Conservation (phyloP, 2,113 vertebrate genomes). For the Prolemur simus region DNA sequence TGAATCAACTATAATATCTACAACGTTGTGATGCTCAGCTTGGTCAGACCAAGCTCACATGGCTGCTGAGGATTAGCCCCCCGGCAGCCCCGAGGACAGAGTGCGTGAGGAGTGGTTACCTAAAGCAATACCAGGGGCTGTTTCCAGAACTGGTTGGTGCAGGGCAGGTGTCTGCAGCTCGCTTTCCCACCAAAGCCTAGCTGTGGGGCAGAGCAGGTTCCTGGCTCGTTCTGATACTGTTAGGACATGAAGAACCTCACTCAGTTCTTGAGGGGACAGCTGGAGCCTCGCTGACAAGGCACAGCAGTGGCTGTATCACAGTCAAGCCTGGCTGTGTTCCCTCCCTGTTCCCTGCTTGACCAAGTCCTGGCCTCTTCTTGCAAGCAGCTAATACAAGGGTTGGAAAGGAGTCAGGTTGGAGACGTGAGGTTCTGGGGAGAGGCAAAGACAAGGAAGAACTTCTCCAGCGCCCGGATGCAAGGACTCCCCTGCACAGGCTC, state of each 20-base stretch:
- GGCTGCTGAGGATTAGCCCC: neutral
- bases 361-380: neutral
- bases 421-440: neutral
- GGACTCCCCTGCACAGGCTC: neutral
- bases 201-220: neutral
- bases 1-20: neutral
- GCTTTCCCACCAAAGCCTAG: neutral
- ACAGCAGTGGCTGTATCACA: neutral
- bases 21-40: neutral
- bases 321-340: neutral
- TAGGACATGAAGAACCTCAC: neutral
- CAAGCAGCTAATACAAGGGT: neutral
- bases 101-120: neutral
- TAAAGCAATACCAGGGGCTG: neutral
- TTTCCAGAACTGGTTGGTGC: neutral
- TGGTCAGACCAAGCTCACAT: neutral
- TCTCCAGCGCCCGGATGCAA: neutral
- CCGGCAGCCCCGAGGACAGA: neutral
- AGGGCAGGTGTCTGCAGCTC: neutral
- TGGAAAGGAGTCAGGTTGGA: neutral
- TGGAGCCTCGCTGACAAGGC: rapidly evolving
- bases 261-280: neutral
- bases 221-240: neutral
- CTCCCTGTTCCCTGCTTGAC: no score
- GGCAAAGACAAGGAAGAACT: no score